Conservation (phyloP, 2,113 vertebrate species). For the Procapra przewalskii region DNA sequence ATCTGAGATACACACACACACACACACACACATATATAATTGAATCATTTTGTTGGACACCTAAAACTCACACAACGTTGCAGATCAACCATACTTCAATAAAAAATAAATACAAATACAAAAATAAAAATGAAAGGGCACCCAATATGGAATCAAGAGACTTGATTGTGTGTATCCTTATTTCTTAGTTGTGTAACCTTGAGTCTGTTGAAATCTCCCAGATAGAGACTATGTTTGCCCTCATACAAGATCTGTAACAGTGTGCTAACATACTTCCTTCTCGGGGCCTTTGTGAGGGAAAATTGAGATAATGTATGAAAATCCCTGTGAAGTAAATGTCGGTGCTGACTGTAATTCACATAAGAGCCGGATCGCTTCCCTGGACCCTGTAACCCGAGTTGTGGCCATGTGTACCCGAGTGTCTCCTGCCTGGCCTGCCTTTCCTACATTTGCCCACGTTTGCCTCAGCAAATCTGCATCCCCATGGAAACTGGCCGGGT, state of each 20-base stretch:
- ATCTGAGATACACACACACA: neutral
- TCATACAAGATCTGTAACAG: neutral
- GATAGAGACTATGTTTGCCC: neutral
- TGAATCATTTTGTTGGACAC: neutral
- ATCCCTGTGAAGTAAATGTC: neutral
- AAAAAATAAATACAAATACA: neutral
- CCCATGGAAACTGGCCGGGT: neutral
- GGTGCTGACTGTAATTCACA: neutral
- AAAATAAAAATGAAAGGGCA: neutral
- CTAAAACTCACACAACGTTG: neutral
- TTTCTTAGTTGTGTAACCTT: neutral
- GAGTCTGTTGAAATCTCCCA: neutral
- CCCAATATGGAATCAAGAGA: neutral
- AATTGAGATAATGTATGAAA: neutral
- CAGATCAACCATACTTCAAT: neutral
- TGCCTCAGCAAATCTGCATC: neutral
- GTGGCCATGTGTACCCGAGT: neutral
- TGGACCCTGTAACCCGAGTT: neutral
- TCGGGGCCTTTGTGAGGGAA: neutral
- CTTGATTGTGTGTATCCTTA: neutral
- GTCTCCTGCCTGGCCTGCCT: neutral
- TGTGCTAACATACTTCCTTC: neutral
- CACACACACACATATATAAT: fast-evolving
- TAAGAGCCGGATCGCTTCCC: neutral
- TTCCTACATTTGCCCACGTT: neutral